These are phyloP conservation scores for Coelopa pilipes DNA, from an alignment of 2,888 invertebrate genomes.

Conservation along the genomic window DNA sequence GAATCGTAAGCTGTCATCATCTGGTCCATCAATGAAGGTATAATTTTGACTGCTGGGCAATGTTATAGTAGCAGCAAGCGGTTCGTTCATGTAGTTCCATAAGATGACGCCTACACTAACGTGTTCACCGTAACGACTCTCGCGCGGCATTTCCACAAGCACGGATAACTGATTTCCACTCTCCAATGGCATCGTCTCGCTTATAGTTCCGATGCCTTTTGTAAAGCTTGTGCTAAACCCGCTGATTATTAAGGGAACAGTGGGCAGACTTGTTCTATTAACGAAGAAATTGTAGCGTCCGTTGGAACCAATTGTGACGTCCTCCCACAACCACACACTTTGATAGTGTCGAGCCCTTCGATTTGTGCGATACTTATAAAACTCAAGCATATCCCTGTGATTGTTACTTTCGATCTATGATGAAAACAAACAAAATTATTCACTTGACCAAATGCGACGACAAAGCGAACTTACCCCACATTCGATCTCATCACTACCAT, in stretches of 20 bases:
- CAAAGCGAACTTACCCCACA: conserved; percentile 61
- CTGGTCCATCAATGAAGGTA: conserved; percentile 71
- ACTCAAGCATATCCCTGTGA: conserved; percentile 72
- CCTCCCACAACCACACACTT: conserved; percentile 91
- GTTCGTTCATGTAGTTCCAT: conserved; percentile 75
- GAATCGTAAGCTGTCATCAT: not conserved
- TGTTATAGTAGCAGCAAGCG: conserved; percentile 84
- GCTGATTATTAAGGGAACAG: conserved; percentile 82
- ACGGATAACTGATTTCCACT: conserved; percentile 92
- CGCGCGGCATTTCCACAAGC: conserved; percentile 86
- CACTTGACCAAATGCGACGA: not conserved
- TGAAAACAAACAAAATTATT: not conserved
- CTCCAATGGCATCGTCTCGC: conserved; percentile 71
- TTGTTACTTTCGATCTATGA: not conserved
- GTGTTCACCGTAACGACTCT: conserved; percentile 87
- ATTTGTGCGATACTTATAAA: conserved; percentile 81
- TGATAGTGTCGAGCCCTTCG: conserved; percentile 88
- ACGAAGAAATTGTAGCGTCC: conserved; percentile 84
- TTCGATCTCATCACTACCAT: conserved; percentile 69
- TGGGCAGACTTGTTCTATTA: conserved; percentile 72
- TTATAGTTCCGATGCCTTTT: conserved; percentile 84
- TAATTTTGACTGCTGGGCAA: conserved; percentile 83
- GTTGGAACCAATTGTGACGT: conserved; percentile 88
- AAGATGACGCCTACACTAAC: conserved; percentile 73
- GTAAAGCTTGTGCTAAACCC: conserved; percentile 87